Evolutionary conservation across 2,113 vertebrate genomes (phyloP), one percentile per base, ranked within the genome.

Genomic region (Atrichornis clamosus): DNA sequence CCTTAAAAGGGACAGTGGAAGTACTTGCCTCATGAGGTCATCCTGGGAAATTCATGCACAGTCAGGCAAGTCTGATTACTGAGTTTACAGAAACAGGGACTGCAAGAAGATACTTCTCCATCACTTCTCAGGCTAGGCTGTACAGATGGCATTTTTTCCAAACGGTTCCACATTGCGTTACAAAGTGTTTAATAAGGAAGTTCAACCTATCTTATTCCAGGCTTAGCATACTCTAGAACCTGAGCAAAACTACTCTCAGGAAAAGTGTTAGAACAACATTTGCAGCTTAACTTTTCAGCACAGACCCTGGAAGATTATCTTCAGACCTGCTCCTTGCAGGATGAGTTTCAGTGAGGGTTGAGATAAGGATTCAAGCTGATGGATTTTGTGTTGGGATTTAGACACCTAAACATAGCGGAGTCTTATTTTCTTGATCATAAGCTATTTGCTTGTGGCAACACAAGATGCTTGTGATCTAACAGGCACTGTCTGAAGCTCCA

Each of bases 161-260:
- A 80, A 94, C 55, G 80, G 76, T 70, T 88, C 76, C 47, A 47
- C 86, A 84, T 90, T 2, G 15, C 0, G 0, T 58, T 80, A 58
- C 7, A 1, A 82, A 91, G 77, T 81, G 62, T 90, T 88, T 94
- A 88, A 74, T 81, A 59, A 37, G 41, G 76, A 74, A 84, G 59
- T 77, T 81, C 89, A 89, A 74, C 55, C 55, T 88, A 56, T 73
- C 76, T 55, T 92, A 62, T 96, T 96, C 93, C 68, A 84, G 63
- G 91, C 93, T 89, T 56, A 87, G 65, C 60, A 23, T 77, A 87
- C 70, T 77, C 69, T 49, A 84, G 80, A 75, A 84, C 65, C 20
- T 77, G 77, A 77, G 74, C 64, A 69, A 67, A 93, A 82, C 12
- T 23, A 70, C 53, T 82, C 69, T 75, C 56, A 10, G 47, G 47